Conservation (phyloP, 2,113 vertebrate genomes). For the Nothocercus nigrocapillus region DNA sequence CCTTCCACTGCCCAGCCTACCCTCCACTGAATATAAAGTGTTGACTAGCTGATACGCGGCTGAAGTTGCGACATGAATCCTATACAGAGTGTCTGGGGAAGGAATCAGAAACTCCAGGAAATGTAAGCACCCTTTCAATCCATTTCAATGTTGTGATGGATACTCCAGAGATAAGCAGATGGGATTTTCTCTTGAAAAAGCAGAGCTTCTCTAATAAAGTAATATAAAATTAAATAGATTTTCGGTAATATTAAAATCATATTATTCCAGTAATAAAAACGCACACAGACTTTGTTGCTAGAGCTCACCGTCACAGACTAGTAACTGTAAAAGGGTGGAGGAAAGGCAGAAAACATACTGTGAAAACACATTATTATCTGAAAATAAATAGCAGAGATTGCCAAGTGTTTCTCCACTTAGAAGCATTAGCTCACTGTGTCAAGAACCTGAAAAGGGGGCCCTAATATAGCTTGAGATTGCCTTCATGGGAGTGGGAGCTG, state of each 20-base stretch:
- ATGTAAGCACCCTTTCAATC: background rate
- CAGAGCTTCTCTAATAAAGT: conserved; percentile 2
- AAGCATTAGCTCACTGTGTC: conserved; percentile 64
- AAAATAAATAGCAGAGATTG: conserved; percentile 69
- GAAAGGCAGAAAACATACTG: conserved; percentile 68
- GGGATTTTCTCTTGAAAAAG: conserved; percentile 16
- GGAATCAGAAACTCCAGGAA: conserved; percentile 5
- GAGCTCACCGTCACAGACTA: conserved; percentile 63
- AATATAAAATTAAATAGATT: conserved; percentile 48
- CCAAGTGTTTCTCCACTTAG: conserved; percentile 64
- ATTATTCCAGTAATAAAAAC: conserved; percentile 65
- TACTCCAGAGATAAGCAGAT: background rate
- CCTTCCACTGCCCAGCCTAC: conserved; percentile 19
- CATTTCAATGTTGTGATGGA: background rate
- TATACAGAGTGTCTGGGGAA: background rate
- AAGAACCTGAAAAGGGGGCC: conserved; percentile 46
- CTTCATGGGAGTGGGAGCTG: background rate
- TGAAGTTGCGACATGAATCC: conserved; percentile 15
- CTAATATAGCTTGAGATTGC: conserved; percentile 38
- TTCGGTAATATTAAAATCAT: conserved; percentile 2
- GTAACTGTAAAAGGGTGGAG: conserved; percentile 67
- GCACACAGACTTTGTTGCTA: conserved; percentile 71
- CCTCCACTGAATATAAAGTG: conserved; percentile 11
- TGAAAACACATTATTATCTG: conserved; percentile 73
- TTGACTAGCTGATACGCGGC: conserved; percentile 23